Base-by-base conservation (phyloP, 2,113 vertebrate genomes). In the Nothocercus nigrocapillus region DNA sequence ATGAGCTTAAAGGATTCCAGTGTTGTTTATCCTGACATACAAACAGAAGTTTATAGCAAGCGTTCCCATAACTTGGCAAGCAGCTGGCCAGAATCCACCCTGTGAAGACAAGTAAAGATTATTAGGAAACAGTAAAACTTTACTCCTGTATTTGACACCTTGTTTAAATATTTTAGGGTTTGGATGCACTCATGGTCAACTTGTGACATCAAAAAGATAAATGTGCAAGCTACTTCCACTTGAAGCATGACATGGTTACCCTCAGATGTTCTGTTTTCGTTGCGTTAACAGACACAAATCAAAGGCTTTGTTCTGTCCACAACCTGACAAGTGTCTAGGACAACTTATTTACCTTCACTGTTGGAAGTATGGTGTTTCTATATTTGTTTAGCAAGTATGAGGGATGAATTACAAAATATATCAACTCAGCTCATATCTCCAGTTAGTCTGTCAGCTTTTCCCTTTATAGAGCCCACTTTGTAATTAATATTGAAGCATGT, bases 91-190 rank as follows among this genome's bases (percentile, higher is more conserved):
- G 14, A 19, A 15, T 67, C 38, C 19, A 28, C 38, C 83, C 20
- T 76, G 42, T 80, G 45, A 93, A 86, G 76, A 82, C 9, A 28
- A 40, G 32, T 59, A 70, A 80, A 84, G 67, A 54, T 68, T 77
- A 82, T 38, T 73, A 77, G 64, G 82, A 95, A 90, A 86, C 0
- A 89, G 32, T 82, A 90, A 87, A 93, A 79, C 3, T 72, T 87
- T 44, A 69, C 32, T 86, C 21, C 22, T 68, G 47, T 24, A 82
- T 34, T 27, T 82, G 40, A 74, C 28, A 93, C 45, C 19, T 69
- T 91, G 22, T 66, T 90, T 85, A 70, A 83, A 88, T 19, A 49
- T 54, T 82, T 94, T 34, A 51, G 34, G 3, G n/a, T 93, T 72
- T 94, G 38, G 40, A 73, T 0, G 4, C 2, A 54, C n/a, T 85